phyloP scores from a whole-genome alignment of 1,140 invertebrate species.

The Planococcus citri region DNA sequence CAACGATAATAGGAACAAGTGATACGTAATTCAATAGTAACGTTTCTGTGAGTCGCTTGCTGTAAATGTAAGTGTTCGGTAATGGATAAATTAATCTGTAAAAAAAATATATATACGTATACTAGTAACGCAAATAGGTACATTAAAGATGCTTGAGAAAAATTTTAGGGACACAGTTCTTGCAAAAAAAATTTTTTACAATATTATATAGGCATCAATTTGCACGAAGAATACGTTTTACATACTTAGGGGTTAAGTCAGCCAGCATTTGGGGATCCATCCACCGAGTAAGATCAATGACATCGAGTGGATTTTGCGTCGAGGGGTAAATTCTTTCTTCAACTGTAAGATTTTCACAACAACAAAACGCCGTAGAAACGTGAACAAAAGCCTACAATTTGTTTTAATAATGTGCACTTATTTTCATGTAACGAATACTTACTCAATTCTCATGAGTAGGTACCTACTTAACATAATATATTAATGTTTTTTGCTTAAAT shows the following conservation, averaged over 20 bases:
- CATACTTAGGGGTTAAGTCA: too few relatives aligned
- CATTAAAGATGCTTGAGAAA: too few relatives aligned
- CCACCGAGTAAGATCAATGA: background rate
- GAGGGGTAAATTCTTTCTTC: slow-evolving; percentile 6
- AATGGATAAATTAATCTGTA: slow-evolving; percentile 37
- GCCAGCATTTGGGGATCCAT: background rate
- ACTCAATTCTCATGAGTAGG: too few relatives aligned
- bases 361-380: slow-evolving; percentile 60
- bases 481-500: too few relatives aligned
- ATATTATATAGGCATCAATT: too few relatives aligned
- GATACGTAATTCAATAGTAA: slow-evolving; percentile 41
- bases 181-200: too few relatives aligned
- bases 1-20: slow-evolving; percentile 27
- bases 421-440: too few relatives aligned
- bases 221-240: too few relatives aligned
- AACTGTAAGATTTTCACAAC: background rate
- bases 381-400: slow-evolving; percentile 45
- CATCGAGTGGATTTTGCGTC: background rate
- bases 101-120: background rate
- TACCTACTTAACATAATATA: too few relatives aligned
- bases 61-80: slow-evolving; percentile 58
- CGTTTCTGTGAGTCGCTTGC: slow-evolving; percentile 52
- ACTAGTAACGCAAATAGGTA: too few relatives aligned
- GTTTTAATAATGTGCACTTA: too few relatives aligned
- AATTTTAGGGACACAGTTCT: too few relatives aligned